phyloP scores from a whole-genome alignment of 2,797 vertebrate species.

The Platalea minor region DNA sequence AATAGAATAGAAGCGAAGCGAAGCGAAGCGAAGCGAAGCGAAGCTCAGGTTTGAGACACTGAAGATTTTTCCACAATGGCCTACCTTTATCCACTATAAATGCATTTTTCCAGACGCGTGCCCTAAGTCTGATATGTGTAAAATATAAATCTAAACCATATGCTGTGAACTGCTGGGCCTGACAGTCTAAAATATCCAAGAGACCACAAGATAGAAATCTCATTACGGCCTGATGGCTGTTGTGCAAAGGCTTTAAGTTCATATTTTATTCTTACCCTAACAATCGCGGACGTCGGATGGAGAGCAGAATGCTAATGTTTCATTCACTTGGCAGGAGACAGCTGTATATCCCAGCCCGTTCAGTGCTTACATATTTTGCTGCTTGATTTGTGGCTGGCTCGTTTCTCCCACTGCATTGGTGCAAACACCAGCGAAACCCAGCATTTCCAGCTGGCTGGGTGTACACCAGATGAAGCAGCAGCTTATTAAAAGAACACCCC shows the following conservation, averaged over 20 bases:
- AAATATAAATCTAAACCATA: conserved; percentile 17
- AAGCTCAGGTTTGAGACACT: background rate
- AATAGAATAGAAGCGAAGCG: background rate
- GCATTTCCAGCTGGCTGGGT: background rate
- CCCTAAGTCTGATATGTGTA: background rate
- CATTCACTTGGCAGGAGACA: background rate
- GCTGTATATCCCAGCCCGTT: background rate
- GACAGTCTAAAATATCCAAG: background rate
- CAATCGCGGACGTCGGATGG: rapidly evolving
- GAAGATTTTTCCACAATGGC: background rate
- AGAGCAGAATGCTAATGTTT: background rate
- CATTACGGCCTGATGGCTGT: background rate
- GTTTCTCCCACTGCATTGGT: background rate
- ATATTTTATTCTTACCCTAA: background rate
- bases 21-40: background rate
- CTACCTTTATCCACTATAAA: background rate
- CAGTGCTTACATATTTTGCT: background rate
- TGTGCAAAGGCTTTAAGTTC: background rate
- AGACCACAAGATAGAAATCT: conserved; percentile 21
- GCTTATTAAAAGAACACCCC: background rate
- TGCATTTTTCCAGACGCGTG: background rate
- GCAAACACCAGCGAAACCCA: background rate
- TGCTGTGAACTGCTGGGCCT: background rate
- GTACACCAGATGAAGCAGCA: background rate
- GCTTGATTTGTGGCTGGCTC: background rate